Evolutionary conservation across 1,140 invertebrate species (phyloP).

Genomic region (Drosophila nebulosa): DNA sequence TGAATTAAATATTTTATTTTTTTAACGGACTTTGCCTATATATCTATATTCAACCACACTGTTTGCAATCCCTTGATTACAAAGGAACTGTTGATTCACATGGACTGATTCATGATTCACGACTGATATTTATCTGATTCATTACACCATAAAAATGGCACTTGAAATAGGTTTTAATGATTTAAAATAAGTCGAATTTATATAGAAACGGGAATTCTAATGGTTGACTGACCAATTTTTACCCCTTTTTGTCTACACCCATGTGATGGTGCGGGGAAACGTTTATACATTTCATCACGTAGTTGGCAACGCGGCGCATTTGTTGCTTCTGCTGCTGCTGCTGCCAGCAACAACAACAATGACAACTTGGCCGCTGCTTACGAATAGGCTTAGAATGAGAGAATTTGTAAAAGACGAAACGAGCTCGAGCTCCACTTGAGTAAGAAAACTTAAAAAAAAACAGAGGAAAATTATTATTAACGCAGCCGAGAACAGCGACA

Average conservation of each 20-base stretch:
- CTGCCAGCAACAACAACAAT: slow-evolving; percentile 19
- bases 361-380: slow-evolving; percentile 26
- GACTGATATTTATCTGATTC: background rate
- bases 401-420: slow-evolving; percentile 42
- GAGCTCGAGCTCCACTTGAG: slow-evolving; percentile 36
- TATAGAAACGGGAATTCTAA: too few relatives aligned
- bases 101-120: background rate
- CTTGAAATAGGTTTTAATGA: too few relatives aligned
- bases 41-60: background rate
- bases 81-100: background rate
- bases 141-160: too few relatives aligned
- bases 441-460: slow-evolving; percentile 47
- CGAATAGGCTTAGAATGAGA: slow-evolving; percentile 66
- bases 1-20: too few relatives aligned
- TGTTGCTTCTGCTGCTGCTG: slow-evolving; percentile 54
- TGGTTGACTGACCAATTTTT: background rate
- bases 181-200: too few relatives aligned
- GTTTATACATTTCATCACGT: slow-evolving; percentile 69
- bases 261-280: background rate
- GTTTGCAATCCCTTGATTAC: background rate
- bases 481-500: slow-evolving; percentile 48
- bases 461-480: slow-evolving; percentile 71
- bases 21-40: too few relatives aligned
- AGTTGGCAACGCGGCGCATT: slow-evolving; percentile 56
- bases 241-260: background rate